Percentiles rank a stretch among this genome's conserved stretches.
phyloP scores from a whole-genome alignment of 2,113 vertebrate genomes.

The Gymnarchus niloticus region DNA sequence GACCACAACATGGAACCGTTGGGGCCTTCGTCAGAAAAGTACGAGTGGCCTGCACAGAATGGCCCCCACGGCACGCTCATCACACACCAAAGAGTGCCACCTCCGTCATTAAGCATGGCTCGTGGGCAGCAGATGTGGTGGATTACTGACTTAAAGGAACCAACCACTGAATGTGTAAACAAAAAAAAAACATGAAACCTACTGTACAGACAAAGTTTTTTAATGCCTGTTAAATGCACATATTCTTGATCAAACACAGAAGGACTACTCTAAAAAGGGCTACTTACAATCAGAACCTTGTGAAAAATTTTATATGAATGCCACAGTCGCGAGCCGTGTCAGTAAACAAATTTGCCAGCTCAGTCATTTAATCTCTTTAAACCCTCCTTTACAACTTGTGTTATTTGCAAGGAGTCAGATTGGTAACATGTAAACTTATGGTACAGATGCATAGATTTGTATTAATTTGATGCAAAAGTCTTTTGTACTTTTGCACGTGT shows the following conservation, averaged over 20 bases:
- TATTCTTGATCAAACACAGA: neutral
- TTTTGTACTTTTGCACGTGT: neutral
- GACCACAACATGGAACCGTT: neutral
- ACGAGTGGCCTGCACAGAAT: neutral
- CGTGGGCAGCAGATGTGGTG: neutral
- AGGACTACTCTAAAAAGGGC: neutral
- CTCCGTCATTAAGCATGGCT: too few species aligned
- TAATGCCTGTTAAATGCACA: neutral
- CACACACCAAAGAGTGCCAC: neutral
- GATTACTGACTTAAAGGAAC: neutral
- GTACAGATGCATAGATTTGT: neutral
- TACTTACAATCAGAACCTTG: neutral
- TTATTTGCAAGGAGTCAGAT: constrained; percentile 6
- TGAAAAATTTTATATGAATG: constrained; percentile 28
- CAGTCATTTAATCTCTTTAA: constrained; percentile 19
- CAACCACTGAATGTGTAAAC: neutral
- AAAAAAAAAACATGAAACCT: neutral
- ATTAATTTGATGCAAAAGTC: neutral
- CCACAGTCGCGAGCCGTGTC: constrained; percentile 19
- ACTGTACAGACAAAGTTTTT: neutral
- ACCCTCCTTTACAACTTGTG: constrained; percentile 12
- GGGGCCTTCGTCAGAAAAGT: neutral
- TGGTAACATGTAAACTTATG: neutral
- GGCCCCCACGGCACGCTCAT: too few species aligned
- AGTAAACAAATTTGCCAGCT: constrained; percentile 15